phyloP scores from a whole-genome alignment of 2,113 vertebrate genomes.

The Dascyllus trimaculatus region DNA sequence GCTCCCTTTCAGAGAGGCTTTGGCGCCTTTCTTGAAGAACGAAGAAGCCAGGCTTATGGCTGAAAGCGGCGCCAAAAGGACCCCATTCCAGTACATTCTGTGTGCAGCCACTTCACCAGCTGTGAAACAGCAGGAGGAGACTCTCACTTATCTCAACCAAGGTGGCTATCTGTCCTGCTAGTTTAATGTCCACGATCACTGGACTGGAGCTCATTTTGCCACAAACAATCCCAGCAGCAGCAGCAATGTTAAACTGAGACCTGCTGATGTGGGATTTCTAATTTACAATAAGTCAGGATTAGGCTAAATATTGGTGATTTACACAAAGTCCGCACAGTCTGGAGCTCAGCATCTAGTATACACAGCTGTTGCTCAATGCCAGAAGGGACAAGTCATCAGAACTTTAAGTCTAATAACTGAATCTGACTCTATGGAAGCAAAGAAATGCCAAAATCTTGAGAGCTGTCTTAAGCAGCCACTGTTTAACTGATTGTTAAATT shows the following conservation, averaged over 20 bases:
- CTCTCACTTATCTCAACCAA: slow-evolving; percentile 97
- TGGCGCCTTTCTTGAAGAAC: slow-evolving; percentile 92
- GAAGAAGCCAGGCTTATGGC: slow-evolving; percentile 88
- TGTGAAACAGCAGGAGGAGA: slow-evolving; percentile 93
- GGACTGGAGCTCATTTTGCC: slow-evolving; percentile 37
- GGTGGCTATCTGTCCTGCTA: slow-evolving; percentile 80
- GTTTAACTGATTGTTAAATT: no score
- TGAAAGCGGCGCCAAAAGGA: slow-evolving; percentile 83
- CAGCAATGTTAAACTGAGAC: background rate
- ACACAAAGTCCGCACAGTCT: background rate
- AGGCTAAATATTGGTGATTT: background rate
- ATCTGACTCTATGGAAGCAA: no score
- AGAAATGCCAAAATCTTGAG: no score
- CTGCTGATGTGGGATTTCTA: no score
- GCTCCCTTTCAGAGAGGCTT: slow-evolving; percentile 88
- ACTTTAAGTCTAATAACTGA: no score
- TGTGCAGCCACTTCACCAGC: slow-evolving; percentile 94
- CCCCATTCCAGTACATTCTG: slow-evolving; percentile 90
- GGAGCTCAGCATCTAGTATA: background rate
- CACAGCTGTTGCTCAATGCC: no score
- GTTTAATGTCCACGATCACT: background rate
- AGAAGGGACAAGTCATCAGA: no score
- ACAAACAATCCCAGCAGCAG: slow-evolving; percentile 14
- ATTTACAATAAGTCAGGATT: background rate
- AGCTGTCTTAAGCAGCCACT: no score